Conservation (phyloP, 1,140 invertebrate species). For the Zophobas atratus region DNA sequence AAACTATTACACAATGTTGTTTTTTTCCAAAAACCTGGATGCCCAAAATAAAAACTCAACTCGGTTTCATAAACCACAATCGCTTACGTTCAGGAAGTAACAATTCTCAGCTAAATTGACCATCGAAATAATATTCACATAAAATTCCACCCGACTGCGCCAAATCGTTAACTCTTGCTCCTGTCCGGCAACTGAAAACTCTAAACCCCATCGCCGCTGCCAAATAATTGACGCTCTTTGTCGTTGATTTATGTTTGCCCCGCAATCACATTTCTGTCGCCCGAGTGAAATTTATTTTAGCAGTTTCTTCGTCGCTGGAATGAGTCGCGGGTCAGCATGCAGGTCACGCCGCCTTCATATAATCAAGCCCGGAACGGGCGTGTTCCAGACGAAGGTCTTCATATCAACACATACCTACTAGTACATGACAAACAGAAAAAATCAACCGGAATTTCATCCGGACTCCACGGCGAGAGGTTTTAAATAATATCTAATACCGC, state of each 20-base stretch:
- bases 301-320: constrained; percentile 23
- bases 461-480: constrained; percentile 8
- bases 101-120: too few species aligned
- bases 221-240: constrained; percentile 35
- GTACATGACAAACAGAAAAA: constrained; percentile 39
- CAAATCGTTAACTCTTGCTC: too few species aligned
- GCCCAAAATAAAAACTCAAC: too few species aligned
- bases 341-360: constrained; percentile 42
- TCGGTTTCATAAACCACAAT: too few species aligned
- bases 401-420: constrained; percentile 42
- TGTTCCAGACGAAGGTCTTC: constrained; percentile 42
- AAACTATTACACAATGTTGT: too few species aligned
- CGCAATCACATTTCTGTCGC: constrained; percentile 33
- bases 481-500: constrained; percentile 31
- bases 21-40: too few species aligned
- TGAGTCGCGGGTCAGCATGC: constrained; percentile 34
- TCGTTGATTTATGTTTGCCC: constrained; percentile 25
- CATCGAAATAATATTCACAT: too few species aligned
- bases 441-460: constrained; percentile 37
- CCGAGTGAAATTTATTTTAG: constrained; percentile 27
- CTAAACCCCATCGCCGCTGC: constrained; percentile 19
- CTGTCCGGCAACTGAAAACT: constrained; percentile 10
- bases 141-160: too few species aligned
- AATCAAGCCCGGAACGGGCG: constrained; percentile 37
- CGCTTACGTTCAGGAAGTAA: too few species aligned